Evolutionary conservation across 1,140 invertebrate species (phyloP).

Genomic region (Drosophila serrata): DNA sequence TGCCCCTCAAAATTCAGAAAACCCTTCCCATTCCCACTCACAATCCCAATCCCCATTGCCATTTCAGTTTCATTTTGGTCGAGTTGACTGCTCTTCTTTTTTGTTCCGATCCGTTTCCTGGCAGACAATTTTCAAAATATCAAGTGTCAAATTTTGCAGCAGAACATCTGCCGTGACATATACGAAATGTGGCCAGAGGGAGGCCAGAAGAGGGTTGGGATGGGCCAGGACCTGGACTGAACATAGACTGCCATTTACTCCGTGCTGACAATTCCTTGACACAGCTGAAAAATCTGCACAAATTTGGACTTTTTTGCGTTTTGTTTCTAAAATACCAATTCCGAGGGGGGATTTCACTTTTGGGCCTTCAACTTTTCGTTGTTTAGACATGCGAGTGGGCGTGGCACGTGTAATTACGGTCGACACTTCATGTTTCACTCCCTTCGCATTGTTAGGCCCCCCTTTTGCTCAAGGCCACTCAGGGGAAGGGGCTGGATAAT

Average conservation of each 20-base stretch:
- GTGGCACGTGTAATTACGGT: constrained; percentile 71
- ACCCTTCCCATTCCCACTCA: constrained; percentile 12
- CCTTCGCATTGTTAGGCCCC: background rate
- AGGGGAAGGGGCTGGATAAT: constrained; percentile 3
- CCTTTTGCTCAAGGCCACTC: constrained; percentile 57
- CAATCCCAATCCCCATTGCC: background rate
- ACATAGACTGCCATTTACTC: constrained; percentile 61
- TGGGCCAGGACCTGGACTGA: background rate
- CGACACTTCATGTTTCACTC: constrained; percentile 58
- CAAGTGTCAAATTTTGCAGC: constrained; percentile 79
- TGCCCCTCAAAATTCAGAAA: constrained; percentile 66
- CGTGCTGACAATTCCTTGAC: constrained; percentile 80
- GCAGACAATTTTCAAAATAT: constrained; percentile 81
- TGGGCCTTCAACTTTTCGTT: constrained; percentile 18
- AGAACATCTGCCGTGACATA: constrained; percentile 67
- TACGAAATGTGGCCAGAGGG: constrained; percentile 23
- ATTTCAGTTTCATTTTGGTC: constrained; percentile 40
- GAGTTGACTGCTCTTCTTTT: constrained; percentile 26
- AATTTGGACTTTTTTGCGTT: constrained; percentile 51
- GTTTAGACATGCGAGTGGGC: constrained; percentile 44
- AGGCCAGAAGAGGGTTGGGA: background rate
- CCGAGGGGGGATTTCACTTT: constrained; percentile 44
- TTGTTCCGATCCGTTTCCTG: constrained; percentile 39
- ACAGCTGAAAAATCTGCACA: constrained; percentile 76
- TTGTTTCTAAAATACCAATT: constrained; percentile 68